phyloP scores from a whole-genome alignment of 2,797 vertebrate species.

The Paguma larvata region DNA sequence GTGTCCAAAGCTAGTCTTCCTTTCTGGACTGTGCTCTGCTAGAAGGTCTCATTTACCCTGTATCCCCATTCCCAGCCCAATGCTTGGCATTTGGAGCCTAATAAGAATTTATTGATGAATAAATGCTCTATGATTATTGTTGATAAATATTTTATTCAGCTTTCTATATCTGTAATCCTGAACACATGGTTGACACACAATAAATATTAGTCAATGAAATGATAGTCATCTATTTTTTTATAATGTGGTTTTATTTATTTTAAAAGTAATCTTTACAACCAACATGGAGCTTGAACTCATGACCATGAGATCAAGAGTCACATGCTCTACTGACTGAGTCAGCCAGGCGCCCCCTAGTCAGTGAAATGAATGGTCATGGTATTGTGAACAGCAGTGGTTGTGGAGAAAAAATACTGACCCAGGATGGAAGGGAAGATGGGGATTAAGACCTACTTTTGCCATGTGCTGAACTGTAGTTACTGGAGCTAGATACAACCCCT shows the following conservation, averaged over 20 bases:
- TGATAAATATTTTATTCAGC: neutral
- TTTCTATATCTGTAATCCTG: neutral
- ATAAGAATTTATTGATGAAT: slow-evolving; percentile 9
- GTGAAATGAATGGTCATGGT: neutral
- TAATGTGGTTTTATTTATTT: neutral
- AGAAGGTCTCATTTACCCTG: neutral
- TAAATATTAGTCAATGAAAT: neutral
- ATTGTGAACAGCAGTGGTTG: neutral
- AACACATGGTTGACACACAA: neutral
- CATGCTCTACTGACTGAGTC: neutral
- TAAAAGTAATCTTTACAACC: neutral
- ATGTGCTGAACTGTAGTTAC: neutral
- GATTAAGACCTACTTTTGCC: neutral
- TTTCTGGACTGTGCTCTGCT: neutral
- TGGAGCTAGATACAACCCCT: neutral
- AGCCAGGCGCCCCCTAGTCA: neutral
- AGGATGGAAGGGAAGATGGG: neutral
- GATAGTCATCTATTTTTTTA: neutral
- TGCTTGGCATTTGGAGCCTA: neutral
- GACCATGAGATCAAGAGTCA: neutral
- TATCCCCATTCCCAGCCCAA: neutral
- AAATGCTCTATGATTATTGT: neutral
- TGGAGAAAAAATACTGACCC: neutral
- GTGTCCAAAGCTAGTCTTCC: neutral
- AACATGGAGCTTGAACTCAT: neutral